These are phyloP conservation scores for Conops quadrifasciatus DNA, from an alignment of 2,888 invertebrate species.

Conservation along the genomic window DNA sequence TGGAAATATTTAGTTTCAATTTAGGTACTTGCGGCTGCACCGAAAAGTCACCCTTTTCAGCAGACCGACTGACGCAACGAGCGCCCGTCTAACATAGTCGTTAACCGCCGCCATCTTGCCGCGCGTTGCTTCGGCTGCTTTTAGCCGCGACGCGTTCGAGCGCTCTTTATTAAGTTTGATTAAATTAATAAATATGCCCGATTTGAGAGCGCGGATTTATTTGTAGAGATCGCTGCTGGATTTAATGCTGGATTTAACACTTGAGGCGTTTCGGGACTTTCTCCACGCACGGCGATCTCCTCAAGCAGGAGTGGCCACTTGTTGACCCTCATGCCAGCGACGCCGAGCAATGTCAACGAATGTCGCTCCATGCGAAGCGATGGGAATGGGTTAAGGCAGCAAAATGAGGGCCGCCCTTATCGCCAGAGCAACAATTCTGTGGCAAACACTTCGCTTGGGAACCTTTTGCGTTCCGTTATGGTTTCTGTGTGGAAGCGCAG, in stretches of 20 bases:
- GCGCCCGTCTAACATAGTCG: slow-evolving; percentile 20
- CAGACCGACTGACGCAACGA: slow-evolving; percentile 11
- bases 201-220: slow-evolving; percentile 28
- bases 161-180: slow-evolving; percentile 36
- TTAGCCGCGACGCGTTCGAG: neutral
- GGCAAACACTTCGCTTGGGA: slow-evolving; percentile 34
- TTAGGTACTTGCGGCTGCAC: slow-evolving; percentile 1
- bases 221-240: neutral
- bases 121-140: slow-evolving; percentile 8
- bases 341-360: slow-evolving; percentile 25
- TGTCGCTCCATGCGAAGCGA: neutral
- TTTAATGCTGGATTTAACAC: neutral
- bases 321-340: slow-evolving; percentile 36
- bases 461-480: slow-evolving; percentile 36
- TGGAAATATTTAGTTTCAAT: slow-evolving; percentile 6
- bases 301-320: slow-evolving; percentile 22
- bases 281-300: slow-evolving; percentile 3
- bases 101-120: slow-evolving; percentile 28
- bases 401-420: neutral
- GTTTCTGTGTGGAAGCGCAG: slow-evolving; percentile 3
- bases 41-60: slow-evolving; percentile 22
- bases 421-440: slow-evolving; percentile 6
- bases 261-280: slow-evolving; percentile 11
- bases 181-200: slow-evolving; percentile 36
- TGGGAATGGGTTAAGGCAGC: slow-evolving; percentile 8